phyloP scores from a whole-genome alignment of 1,140 invertebrate genomes.

The Ceratina japonica region DNA sequence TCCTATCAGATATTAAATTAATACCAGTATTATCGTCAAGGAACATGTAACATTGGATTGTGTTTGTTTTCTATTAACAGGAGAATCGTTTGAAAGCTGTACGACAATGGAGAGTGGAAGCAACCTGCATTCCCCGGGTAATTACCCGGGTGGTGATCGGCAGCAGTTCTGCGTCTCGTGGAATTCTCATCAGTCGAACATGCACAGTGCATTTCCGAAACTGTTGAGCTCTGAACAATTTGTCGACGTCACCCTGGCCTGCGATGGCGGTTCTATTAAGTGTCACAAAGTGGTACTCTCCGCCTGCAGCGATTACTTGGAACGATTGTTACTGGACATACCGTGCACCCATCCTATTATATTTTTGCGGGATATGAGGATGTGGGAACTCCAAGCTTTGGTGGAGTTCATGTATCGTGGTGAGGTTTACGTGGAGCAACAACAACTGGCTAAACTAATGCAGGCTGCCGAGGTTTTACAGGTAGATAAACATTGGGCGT shows the following conservation, averaged over 20 bases:
- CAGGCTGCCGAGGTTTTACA: conserved; percentile 90
- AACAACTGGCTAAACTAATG: conserved; percentile 87
- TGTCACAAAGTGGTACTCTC: conserved; percentile 93
- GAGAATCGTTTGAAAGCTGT: conserved; percentile 35
- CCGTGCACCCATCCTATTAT: conserved; percentile 93
- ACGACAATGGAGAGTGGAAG: conserved; percentile 73
- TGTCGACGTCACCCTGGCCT: conserved; percentile 93
- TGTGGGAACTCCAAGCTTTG: conserved; percentile 89
- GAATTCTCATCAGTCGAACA: conserved; percentile 84
- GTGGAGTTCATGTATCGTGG: conserved; percentile 94
- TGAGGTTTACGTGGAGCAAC: conserved; percentile 91
- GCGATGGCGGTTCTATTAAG: conserved; percentile 91
- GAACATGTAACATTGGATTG: not conserved
- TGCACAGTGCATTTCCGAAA: conserved; percentile 85
- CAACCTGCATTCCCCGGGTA: conserved; percentile 70
- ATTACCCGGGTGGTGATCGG: conserved; percentile 74
- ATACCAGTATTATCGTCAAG: not conserved
- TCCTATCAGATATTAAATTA: too few relatives aligned
- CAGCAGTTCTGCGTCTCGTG: conserved; percentile 83
- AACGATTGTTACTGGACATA: conserved; percentile 89
- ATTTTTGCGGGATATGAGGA: conserved; percentile 88
- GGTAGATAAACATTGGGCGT: conserved; percentile 76
- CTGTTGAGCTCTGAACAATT: conserved; percentile 91
- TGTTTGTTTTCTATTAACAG: conserved; percentile 42
- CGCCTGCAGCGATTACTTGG: conserved; percentile 91